Conservation (phyloP, 2,113 vertebrate genomes). For the Collichthys lucidus region DNA sequence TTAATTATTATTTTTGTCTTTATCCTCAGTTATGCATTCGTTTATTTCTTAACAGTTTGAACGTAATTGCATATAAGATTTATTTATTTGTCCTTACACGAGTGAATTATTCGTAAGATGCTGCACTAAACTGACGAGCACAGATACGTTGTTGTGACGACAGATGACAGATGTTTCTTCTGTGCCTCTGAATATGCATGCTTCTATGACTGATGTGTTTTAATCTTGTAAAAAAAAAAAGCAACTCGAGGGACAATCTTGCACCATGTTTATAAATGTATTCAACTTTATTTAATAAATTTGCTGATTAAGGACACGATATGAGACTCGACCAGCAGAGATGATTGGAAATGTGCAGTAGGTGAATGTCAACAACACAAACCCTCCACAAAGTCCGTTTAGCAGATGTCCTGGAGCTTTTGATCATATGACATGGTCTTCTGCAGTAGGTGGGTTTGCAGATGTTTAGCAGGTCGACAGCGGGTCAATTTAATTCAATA, state of each 20-base stretch:
- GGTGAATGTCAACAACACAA: background rate
- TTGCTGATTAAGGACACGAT: background rate
- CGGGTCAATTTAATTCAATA: too few species aligned
- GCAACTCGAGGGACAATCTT: slow-evolving; percentile 19
- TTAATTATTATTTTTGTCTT: background rate
- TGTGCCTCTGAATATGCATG: slow-evolving; percentile 38
- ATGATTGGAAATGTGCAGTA: background rate
- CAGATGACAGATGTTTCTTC: background rate
- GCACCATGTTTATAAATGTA: slow-evolving; percentile 24
- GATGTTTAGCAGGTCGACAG: background rate
- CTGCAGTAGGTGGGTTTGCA: background rate
- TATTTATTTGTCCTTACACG: background rate
- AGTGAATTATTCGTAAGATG: slow-evolving; percentile 18
- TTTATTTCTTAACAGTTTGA: background rate
- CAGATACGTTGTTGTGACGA: slow-evolving; percentile 11
- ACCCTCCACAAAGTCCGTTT: background rate
- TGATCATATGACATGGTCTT: background rate
- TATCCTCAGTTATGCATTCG: background rate
- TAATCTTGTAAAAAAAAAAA: background rate
- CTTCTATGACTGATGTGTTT: slow-evolving; percentile 12
- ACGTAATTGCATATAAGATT: background rate
- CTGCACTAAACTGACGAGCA: slow-evolving; percentile 9
- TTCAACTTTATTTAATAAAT: slow-evolving; percentile 57
- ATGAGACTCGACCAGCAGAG: background rate
- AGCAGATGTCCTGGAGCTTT: background rate